phyloP scores from a whole-genome alignment of 2,113 vertebrate genomes.

The Cichladusa arquata region DNA sequence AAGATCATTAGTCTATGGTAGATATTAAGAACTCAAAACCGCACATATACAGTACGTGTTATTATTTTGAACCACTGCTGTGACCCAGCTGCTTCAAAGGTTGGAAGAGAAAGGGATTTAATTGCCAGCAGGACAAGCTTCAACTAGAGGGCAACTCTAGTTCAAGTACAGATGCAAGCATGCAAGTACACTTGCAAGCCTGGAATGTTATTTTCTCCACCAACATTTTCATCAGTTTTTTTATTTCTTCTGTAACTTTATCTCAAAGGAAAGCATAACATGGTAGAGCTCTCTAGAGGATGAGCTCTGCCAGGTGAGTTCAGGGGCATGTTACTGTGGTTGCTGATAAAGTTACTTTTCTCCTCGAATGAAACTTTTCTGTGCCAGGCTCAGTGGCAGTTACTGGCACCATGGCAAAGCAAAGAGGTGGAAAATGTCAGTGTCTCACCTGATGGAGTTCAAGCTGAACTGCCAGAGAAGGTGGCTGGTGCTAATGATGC shows the following conservation, averaged over 20 bases:
- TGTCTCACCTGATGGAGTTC: neutral
- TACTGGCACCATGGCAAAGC: neutral
- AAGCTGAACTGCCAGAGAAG: neutral
- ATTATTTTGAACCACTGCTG: neutral
- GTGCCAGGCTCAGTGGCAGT: neutral
- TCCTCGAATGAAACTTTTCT: neutral
- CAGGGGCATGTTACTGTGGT: neutral
- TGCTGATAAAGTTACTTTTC: neutral
- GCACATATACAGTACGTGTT: neutral
- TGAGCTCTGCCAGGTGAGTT: neutral
- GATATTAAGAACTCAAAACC: constrained; percentile 7
- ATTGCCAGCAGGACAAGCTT: neutral
- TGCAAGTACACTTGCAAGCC: neutral
- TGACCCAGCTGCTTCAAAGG: neutral
- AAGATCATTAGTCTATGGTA: neutral
- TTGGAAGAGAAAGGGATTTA: neutral
- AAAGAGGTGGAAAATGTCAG: neutral
- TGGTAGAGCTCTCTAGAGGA: neutral
- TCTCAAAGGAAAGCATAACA: neutral
- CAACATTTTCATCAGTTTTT: neutral
- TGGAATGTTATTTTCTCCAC: neutral
- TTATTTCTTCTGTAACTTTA: neutral
- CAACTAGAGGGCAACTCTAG: neutral
- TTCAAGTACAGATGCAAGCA: neutral
- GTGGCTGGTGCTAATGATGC: neutral